Evolutionary conservation across 2,113 vertebrate genomes (phyloP), one percentile per base, ranked within the genome.

Genomic region (Archilochus colubris): DNA sequence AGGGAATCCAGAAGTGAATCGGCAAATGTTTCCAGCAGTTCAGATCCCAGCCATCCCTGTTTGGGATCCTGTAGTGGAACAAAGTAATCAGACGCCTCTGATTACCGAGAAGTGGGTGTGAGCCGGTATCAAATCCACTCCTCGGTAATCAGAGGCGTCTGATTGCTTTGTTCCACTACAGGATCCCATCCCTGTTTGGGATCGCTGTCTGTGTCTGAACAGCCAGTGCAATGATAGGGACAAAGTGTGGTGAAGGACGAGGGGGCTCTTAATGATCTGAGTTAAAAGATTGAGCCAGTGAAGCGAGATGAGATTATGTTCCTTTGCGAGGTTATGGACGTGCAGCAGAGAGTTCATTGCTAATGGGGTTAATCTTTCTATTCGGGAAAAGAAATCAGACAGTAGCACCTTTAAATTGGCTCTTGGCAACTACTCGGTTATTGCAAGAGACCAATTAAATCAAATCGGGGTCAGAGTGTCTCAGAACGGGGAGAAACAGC

Each of bases 321-420:
- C 53, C 62, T 88, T 30, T 53, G 43, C 57, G 25, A 88, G 51
- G 76, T 79, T 70, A 53, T 1, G 2, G 72, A 31, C 1, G 2
- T 21, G 62, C 62, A 82, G 67, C 58, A 50, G 43, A 30, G 62
- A 66, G 72, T 59, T 93, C 68, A 69, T 38, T 14, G 67, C 54
- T 93, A 94, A 93, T 79, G 73, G 81, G 76, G 93, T 91, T 93
- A 88, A 93, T 91, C 84, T 54, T 82, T 63, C 72, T 66, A 3
- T 15, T 62, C 48, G 87, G 72, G 62, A 23, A 19, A 40, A 44
- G 33, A 86, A 82, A 62, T 62, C 62, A 33, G 54, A 53, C 31
- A 63, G 84, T 57, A 86, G 77, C 67, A 82, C 91, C 93, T 94
- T 91, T 82, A 82, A 93, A 93, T 82, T 91, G 93, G 57, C 81